A percentile compares a stretch with the other conserved stretches of the same genome.
Evolutionary conservation across 1,140 invertebrate species (phyloP).

Genomic region (Planococcus citri): DNA sequence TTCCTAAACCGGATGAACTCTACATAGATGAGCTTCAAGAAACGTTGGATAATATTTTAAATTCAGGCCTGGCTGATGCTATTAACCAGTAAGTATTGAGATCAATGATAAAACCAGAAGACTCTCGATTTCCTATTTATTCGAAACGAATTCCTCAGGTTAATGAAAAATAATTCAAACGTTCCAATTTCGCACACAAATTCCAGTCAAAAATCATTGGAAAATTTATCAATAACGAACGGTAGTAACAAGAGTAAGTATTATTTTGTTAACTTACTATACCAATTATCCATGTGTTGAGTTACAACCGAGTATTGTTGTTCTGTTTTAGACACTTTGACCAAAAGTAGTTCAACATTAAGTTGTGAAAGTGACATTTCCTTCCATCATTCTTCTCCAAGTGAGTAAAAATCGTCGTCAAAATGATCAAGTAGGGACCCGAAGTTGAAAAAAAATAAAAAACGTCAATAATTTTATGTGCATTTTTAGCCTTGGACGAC

Average conservation of each 20-base stretch:
- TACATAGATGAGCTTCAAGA: background rate
- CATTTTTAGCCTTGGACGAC: background rate
- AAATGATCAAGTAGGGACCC: too few species aligned
- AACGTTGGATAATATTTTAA: background rate
- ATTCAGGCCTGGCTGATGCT: background rate
- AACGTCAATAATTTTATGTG: too few species aligned
- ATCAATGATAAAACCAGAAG: too few species aligned
- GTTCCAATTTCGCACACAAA: background rate
- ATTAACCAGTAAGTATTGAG: background rate
- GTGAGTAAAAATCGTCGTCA: too few species aligned
- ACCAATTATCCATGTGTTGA: too few species aligned
- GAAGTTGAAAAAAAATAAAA: too few species aligned
- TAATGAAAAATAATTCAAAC: background rate
- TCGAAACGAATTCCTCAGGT: background rate
- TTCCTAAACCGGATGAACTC: background rate
- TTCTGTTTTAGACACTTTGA: background rate
- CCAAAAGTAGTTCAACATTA: background rate
- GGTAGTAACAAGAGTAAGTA: too few species aligned
- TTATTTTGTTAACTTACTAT: too few species aligned
- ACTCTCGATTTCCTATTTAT: too few species aligned
- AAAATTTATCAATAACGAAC: background rate
- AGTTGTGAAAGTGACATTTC: background rate
- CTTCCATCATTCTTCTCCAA: background rate
- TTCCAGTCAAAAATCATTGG: background rate
- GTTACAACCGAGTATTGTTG: too few species aligned